Conservation (phyloP, 30 jellyfish, hydroid and myxozoan genomes). For the Clytia hemisphaerica region DNA sequence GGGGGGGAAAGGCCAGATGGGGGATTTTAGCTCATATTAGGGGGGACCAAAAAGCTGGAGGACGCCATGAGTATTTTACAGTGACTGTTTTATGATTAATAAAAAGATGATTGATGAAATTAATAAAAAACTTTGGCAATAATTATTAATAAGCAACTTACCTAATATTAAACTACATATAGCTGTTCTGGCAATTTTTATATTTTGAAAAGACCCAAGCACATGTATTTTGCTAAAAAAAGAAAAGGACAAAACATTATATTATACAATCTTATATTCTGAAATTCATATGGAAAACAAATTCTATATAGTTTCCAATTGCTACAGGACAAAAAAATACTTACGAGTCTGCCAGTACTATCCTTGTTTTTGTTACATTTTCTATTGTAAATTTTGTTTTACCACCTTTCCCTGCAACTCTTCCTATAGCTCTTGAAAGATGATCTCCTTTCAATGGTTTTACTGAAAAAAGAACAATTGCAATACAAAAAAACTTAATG, state of each 20-base stretch:
- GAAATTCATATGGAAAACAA: not conserved
- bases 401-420: constrained; percentile 98
- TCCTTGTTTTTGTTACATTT: constrained; percentile 90
- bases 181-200: constrained; percentile 91
- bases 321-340: constrained; percentile 4
- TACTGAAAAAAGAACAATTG: constrained; percentile 54
- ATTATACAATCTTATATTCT: not conserved
- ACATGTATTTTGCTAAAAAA: constrained; percentile 69
- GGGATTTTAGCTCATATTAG: no score
- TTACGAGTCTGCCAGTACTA: constrained; percentile 93
- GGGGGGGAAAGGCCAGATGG: no score
- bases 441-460: constrained; percentile 97
- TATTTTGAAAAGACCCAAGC: constrained; percentile 93
- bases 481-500: no score
- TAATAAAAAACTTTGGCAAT: no score
- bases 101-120: no score
- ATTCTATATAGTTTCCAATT: not conserved
- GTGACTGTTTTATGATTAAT: no score
- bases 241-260: not conserved
- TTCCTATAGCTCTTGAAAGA: constrained; percentile 97
- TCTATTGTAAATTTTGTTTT: constrained; percentile 94
- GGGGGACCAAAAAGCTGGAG: no score
- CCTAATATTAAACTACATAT: constrained; percentile 88
- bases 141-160: not conserved
- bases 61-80: no score